Conservation (phyloP, 2,888 invertebrate genomes). For the Phalangium opilio region DNA sequence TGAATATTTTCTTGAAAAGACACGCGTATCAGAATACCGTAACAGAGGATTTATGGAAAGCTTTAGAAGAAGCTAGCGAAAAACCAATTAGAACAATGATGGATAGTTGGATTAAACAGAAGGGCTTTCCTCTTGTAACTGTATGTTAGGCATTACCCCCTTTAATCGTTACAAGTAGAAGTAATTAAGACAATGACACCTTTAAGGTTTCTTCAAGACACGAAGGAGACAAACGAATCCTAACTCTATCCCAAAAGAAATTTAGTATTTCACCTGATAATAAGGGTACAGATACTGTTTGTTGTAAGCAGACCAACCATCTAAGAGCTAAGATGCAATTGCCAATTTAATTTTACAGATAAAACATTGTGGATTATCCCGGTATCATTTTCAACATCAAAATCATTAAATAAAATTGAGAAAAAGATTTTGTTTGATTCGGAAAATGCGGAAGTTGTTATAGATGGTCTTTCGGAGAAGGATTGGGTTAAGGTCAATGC, state of each 20-base stretch:
- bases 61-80: constrained; percentile 68
- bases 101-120: constrained; percentile 92
- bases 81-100: constrained; percentile 82
- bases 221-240: constrained; percentile 40
- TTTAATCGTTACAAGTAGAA: too few relatives aligned
- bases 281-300: too few relatives aligned
- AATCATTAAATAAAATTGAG: too few relatives aligned
- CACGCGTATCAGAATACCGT: constrained; percentile 79
- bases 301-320: too few relatives aligned
- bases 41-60: constrained; percentile 85
- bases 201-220: constrained; percentile 19
- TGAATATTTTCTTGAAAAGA: constrained; percentile 71
- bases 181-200: too few relatives aligned
- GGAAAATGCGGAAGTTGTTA: too few relatives aligned
- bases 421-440: too few relatives aligned
- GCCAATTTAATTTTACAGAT: constrained; percentile 32
- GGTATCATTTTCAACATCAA: too few relatives aligned
- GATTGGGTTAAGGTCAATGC: constrained; percentile 24
- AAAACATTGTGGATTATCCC: constrained; percentile 37
- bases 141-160: constrained; percentile 24
- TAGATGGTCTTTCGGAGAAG: too few relatives aligned
- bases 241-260: constrained; percentile 64
- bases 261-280: constrained; percentile 58
- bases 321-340: too few relatives aligned
- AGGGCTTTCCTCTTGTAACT: constrained; percentile 76